Base-by-base conservation (phyloP, 2,888 invertebrate species). In the Drosophila pseudotakahashii region DNA sequence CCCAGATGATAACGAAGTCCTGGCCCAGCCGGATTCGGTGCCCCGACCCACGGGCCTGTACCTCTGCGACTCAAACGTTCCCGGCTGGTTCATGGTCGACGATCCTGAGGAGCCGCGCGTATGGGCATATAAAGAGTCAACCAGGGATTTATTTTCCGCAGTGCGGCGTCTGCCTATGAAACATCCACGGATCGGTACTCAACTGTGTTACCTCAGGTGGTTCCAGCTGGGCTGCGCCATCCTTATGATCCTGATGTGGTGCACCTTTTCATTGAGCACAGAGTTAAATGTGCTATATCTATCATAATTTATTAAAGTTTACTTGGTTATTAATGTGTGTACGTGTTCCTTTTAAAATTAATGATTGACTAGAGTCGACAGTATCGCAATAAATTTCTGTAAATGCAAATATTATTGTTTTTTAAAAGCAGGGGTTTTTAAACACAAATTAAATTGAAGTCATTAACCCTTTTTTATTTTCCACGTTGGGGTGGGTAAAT, bases 11-110 rank as follows among this genome's bases (percentile, higher is more conserved):
- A 16, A 1, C 1, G 10, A 59, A 1, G n/a, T 59, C 6, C 6
- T 63, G 7, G 71, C 75, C 5, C 68, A 74, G 36, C 83, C 86
- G 0, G 64, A 54, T 1, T 9, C 48, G 32, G 81, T 86, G 19
- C 48, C 67, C 3, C 81, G 84, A 0, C 79, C 81, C 1, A 13
- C 67, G 3, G 84, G 81, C 2, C 7, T 84, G 1, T 67, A 74
- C 13, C 23, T 78, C 7, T 5, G 9, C 3, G 3, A 51, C 0
- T 1, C 7, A 0, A 10, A 50, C 0, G 37, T 11, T 7, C 79
- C 76, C 0, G 0, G 1, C 0, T 80, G 84, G 81, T 81, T 84
- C 23, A 0, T 2, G 3, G n/a, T 78, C 11, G 45, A 61, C 19
- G 52, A 71, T 7, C 10, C 14, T 4, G 4, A 0, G 3, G 9